Evolutionary conservation across 2,113 vertebrate genomes (phyloP).

Genomic region (Monopterus albus): DNA sequence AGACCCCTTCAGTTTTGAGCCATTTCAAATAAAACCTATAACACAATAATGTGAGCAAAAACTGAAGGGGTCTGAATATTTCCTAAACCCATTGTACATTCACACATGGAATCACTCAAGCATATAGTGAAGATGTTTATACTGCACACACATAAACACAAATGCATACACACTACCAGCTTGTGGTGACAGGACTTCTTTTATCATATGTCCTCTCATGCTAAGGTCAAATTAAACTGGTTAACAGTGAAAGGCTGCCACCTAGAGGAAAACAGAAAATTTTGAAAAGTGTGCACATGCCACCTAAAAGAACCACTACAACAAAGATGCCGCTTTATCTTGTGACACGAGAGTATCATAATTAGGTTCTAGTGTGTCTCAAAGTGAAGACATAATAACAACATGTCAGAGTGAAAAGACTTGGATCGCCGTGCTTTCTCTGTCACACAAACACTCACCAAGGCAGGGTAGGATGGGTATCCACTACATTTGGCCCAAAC

Average conservation of each 20-base stretch:
- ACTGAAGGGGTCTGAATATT: too few species aligned
- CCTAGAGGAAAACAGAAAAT: slow-evolving; percentile 51
- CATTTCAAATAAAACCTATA: too few species aligned
- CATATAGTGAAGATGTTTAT: not conserved
- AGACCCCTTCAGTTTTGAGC: too few species aligned
- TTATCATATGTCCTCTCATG: slow-evolving; percentile 28
- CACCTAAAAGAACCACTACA: not conserved
- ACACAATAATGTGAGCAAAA: too few species aligned
- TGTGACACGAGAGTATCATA: slow-evolving; percentile 2
- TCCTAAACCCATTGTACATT: too few species aligned
- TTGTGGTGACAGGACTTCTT: slow-evolving; percentile 8
- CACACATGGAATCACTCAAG: not conserved
- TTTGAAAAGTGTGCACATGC: not conserved
- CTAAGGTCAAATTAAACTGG: slow-evolving; percentile 34
- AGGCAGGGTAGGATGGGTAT: slow-evolving; percentile 97
- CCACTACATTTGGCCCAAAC: slow-evolving; percentile 99
- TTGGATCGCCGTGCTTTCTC: slow-evolving; percentile 40
- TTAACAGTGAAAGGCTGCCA: slow-evolving; percentile 62
- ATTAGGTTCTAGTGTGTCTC: slow-evolving; percentile 24
- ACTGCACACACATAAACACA: not conserved
- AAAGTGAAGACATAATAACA: slow-evolving; percentile 10
- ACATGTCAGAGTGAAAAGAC: slow-evolving; percentile 8
- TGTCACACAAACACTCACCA: slow-evolving; percentile 87
- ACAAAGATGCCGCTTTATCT: not conserved
- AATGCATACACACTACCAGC: not conserved